Evolutionary conservation across 2,113 vertebrate genomes (phyloP).

Genomic region (Otis tarda): DNA sequence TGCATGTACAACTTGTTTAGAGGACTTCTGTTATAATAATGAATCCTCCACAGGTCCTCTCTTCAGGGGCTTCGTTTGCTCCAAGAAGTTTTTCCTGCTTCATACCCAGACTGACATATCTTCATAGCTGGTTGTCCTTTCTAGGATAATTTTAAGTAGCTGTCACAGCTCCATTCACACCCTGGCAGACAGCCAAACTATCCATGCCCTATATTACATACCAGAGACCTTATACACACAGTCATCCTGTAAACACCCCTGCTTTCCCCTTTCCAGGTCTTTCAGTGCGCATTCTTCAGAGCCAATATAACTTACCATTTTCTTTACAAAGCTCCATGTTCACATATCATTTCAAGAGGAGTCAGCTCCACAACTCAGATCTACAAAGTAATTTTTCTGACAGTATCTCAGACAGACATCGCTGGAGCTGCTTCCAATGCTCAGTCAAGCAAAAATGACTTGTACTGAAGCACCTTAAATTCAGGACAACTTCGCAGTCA

Average conservation of each 20-base stretch:
- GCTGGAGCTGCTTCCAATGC: neutral
- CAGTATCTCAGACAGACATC: neutral
- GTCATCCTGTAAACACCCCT: neutral
- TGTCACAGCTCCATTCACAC: neutral
- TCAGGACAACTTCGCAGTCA: neutral
- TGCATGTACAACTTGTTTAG: neutral
- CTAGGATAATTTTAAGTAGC: neutral
- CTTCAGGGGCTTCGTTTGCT: neutral
- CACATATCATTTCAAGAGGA: neutral
- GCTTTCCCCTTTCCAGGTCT: neutral
- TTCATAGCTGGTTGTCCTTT: neutral
- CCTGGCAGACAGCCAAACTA: neutral
- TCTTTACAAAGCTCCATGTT: neutral
- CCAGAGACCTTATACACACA: neutral
- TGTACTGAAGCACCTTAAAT: neutral
- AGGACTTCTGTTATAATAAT: neutral
- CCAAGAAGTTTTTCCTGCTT: neutral
- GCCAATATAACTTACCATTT: neutral
- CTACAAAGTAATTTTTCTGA: neutral
- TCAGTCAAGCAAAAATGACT: neutral
- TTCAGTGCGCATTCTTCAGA: neutral
- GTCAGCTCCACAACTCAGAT: neutral
- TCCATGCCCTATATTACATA: neutral
- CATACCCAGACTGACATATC: neutral
- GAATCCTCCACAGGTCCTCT: neutral